Evolutionary conservation across 1,140 invertebrate species (phyloP).

Genomic region (Acromyrmex echinatior): DNA sequence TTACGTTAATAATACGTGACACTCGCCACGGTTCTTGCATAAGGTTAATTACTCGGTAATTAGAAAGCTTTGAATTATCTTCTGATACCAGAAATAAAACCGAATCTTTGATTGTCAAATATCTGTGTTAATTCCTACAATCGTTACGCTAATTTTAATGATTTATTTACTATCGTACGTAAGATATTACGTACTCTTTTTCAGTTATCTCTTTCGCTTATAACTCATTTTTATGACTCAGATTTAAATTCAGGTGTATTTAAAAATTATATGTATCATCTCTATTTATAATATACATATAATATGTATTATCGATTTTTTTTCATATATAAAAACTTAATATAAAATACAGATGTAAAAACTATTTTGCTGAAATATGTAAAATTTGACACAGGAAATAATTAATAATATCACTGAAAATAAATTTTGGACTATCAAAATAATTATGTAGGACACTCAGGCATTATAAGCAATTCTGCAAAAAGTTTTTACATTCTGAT

Average conservation of each 20-base stretch:
- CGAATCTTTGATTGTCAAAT: constrained; percentile 12
- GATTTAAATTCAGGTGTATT: background rate
- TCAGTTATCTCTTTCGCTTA: background rate
- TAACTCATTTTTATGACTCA: background rate
- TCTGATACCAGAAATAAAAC: background rate
- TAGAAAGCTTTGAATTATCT: constrained; percentile 41
- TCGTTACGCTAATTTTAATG: constrained; percentile 9
- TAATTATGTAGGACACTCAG: no score
- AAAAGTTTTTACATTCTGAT: no score
- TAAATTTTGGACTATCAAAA: no score
- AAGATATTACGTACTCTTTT: background rate
- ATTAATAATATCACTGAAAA: no score
- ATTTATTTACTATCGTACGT: background rate
- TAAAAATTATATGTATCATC: background rate
- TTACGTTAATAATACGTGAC: constrained; percentile 48
- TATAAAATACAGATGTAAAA: background rate
- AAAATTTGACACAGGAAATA: no score
- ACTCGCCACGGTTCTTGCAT: background rate
- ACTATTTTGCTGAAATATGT: background rate
- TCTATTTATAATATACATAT: no score
- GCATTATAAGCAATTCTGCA: no score
- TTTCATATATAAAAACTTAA: background rate
- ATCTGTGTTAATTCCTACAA: background rate
- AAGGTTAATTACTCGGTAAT: constrained; percentile 46
- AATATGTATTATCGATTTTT: background rate